These are phyloP conservation scores for Donacobius atricapilla DNA, from an alignment of 2,113 vertebrate genomes.

Conservation along the genomic window DNA sequence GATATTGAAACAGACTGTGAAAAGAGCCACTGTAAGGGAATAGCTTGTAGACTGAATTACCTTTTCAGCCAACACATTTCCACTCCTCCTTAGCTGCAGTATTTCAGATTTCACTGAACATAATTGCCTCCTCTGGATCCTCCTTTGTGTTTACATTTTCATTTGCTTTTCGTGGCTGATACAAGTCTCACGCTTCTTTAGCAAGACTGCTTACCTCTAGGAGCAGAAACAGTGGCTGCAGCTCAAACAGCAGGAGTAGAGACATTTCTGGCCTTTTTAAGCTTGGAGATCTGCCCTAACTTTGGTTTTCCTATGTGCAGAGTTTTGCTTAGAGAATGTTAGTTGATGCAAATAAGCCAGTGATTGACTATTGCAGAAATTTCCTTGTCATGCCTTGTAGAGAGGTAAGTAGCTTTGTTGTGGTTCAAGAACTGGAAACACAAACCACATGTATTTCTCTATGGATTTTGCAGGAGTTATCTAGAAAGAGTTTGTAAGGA, in stretches of 20 bases:
- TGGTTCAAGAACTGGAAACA: not conserved
- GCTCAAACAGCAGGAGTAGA: not conserved
- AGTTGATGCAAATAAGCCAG: not conserved
- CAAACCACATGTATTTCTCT: not conserved
- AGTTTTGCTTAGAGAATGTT: not conserved
- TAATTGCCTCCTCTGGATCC: slow-evolving; percentile 59
- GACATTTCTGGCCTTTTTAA: not conserved
- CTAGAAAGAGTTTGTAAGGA: not conserved
- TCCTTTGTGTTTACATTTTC: slow-evolving; percentile 85
- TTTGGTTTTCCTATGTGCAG: not conserved
- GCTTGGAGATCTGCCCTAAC: not conserved
- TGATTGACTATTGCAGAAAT: not conserved
- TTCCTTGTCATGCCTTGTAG: not conserved
- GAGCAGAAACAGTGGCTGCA: not conserved
- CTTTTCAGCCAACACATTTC: not conserved
- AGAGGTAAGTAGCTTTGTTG: slow-evolving; percentile 51
- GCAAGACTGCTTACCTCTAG: slow-evolving; percentile 66
- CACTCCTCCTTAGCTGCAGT: slow-evolving; percentile 25
- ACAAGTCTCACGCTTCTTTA: slow-evolving; percentile 62
- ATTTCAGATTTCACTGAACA: slow-evolving; percentile 78
- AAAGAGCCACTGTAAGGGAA: not conserved
- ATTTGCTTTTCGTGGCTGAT: slow-evolving; percentile 76
- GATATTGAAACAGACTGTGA: not conserved
- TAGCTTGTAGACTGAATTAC: not conserved
- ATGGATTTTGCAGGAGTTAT: not conserved